Base-by-base conservation (phyloP, 2,888 invertebrate genomes). In the Tinea semifulvella region DNA sequence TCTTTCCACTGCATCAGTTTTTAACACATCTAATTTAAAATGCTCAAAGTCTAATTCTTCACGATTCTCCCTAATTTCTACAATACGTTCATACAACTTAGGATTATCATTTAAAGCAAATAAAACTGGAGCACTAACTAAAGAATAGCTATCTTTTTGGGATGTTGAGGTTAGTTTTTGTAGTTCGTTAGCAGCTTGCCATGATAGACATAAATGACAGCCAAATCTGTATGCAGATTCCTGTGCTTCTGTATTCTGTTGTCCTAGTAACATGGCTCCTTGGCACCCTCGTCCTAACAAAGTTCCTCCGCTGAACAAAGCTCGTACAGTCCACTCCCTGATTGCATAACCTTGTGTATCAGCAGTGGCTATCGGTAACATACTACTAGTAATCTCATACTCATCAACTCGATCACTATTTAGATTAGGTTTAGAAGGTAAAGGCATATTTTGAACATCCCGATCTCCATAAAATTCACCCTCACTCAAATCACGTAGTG, bases 111-210 rank as follows among this genome's bases (percentile, higher is more conserved):
- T 88, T 31, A 94, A 70, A 46, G 93, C 92, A 51, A 92, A 92
- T 56, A 94, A 82, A 2, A 94, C 88, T 1, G 95, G 95, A 2
- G 93, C 92, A 57, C 90, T 89, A 1, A 91, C 88, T 54, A 94
- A 67, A 47, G 87, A 88, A 56, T 86, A 89, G 1, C 83, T 60
- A 13, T 70, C 65, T 46, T 70, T 70, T 87, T 19, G 89, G 82
- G 57, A 87, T n/a, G n/a, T n/a, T 65, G 64, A 87, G 76, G 46
- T 83, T 52, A 58, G 58, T 48, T 68, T 73, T 47, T 73, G 68
- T 17, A 76, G 45, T 49, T 81, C 80, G 4, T 64, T 65, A 0
- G 69, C 65, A 0, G 89, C 89, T 81, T 94, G 93, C 88, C 91
- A 91, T 2, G 92, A 91, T 55, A 91, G 81, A 26, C 91, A 91